phyloP scores from a whole-genome alignment of 2,888 invertebrate species.

The Teleogryllus oceanicus region DNA sequence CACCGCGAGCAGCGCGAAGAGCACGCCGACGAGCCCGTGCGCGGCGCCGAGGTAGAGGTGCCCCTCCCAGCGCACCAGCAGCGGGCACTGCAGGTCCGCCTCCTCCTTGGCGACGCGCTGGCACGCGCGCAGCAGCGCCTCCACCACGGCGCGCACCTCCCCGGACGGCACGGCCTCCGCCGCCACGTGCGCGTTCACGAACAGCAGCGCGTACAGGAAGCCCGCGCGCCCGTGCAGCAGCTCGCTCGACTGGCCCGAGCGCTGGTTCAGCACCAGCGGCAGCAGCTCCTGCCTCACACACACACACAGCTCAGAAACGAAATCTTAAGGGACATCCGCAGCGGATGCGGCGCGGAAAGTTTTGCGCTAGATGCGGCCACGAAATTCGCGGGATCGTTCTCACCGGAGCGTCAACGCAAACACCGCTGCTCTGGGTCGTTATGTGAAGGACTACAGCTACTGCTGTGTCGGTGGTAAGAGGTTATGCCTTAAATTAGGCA shows the following conservation, averaged over 20 bases:
- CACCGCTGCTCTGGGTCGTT: no score
- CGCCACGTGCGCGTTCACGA: conserved; percentile 64
- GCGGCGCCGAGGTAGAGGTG: conserved; percentile 85
- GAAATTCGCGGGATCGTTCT: no score
- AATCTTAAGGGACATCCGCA: no score
- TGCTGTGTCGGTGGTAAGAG: no score
- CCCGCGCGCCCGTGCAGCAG: conserved; percentile 81
- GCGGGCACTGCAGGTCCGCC: conserved; percentile 56
- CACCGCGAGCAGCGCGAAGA: conserved; percentile 75
- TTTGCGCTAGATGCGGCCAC: no score
- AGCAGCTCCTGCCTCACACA: conserved; percentile 44
- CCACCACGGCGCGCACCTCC: conserved; percentile 44
- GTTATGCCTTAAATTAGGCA: no score
- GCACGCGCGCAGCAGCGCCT: conserved; percentile 61
- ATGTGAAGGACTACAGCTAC: no score
- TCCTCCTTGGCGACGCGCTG: conserved; percentile 55
- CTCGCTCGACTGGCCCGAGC: conserved; percentile 67
- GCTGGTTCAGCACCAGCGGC: conserved; percentile 54
- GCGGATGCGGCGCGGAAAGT: no score
- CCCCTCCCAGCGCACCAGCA: conserved; percentile 85
- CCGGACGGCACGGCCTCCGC: conserved; percentile 55
- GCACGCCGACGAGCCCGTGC: conserved; percentile 82
- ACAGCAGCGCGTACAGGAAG: conserved; percentile 75
- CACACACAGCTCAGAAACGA: no score
- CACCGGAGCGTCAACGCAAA: no score